Evolutionary conservation across 2,113 vertebrate species (phyloP).

Genomic region (Cryptoleucopteryx plumbea): DNA sequence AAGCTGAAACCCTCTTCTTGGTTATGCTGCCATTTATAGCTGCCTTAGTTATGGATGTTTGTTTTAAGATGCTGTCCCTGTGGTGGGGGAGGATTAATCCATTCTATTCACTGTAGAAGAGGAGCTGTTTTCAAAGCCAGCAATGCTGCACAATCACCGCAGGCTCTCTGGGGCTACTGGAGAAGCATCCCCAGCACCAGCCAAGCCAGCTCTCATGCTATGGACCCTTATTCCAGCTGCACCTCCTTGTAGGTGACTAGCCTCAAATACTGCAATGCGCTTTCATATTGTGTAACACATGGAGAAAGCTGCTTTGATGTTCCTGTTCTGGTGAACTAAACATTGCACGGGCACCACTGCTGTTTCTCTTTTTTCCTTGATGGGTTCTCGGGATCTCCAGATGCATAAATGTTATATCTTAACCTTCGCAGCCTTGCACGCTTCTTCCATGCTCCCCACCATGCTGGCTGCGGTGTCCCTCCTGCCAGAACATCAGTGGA

Average conservation of each 20-base stretch:
- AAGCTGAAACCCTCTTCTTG: not conserved
- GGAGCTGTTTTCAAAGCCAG: not conserved
- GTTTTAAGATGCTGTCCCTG: not conserved
- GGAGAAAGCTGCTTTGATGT: not conserved
- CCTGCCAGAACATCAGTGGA: not conserved
- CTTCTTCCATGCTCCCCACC: not conserved
- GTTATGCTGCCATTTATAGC: not conserved
- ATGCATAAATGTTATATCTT: not conserved
- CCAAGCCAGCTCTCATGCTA: not conserved
- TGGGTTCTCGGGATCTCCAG: not conserved
- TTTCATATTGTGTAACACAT: not conserved
- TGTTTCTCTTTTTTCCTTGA: not conserved
- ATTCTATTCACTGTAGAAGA: not conserved
- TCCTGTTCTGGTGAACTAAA: not conserved
- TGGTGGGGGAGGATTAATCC: not conserved
- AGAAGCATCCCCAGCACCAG: not conserved
- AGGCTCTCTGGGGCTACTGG: not conserved
- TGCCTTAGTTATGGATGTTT: not conserved
- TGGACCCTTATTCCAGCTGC: not conserved
- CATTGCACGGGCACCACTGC: not conserved
- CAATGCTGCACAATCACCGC: not conserved
- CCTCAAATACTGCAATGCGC: rapidly evolving
- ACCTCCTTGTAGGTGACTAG: not conserved
- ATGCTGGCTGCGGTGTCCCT: not conserved
- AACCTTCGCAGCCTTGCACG: not conserved